These are phyloP conservation scores for Antheraea pernyi DNA, from an alignment of 1,140 invertebrate species.

Conservation along the genomic window DNA sequence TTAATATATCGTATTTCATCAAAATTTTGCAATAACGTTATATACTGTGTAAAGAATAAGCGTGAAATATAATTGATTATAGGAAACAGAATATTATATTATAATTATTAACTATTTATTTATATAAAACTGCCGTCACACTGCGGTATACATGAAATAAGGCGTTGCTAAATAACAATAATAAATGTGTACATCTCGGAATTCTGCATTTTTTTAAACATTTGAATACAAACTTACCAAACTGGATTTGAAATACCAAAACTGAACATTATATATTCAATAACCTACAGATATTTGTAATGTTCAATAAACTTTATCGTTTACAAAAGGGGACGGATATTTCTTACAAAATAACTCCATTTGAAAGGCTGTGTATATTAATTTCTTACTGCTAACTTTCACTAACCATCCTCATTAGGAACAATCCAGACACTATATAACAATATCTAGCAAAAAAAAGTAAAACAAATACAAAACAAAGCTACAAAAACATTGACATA, in stretches of 20 bases:
- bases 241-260: not conserved
- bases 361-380: not conserved
- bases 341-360: not conserved
- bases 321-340: not conserved
- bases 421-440: constrained; percentile 55
- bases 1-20: too few species aligned
- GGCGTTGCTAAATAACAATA: not conserved
- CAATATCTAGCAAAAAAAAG: constrained; percentile 38
- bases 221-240: too few species aligned
- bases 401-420: constrained; percentile 51
- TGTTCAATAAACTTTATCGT: too few species aligned
- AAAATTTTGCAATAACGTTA: not conserved
- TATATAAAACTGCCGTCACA: not conserved
- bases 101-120: not conserved
- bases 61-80: not conserved
- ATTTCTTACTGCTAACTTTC: constrained; percentile 10
- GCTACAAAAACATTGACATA: too few species aligned
- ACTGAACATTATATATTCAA: too few species aligned
- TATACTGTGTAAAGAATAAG: not conserved
- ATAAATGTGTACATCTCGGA: not conserved
- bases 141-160: not conserved
- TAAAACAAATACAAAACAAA: constrained; percentile 39
- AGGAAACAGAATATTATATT: not conserved
- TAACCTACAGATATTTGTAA: too few species aligned
- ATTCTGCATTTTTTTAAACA: too few species aligned